Percentiles rank a stretch among this genome's conserved stretches.
These are phyloP conservation scores for Encarsia formosa DNA, from an alignment of 2,888 invertebrate species.

Conservation along the genomic window DNA sequence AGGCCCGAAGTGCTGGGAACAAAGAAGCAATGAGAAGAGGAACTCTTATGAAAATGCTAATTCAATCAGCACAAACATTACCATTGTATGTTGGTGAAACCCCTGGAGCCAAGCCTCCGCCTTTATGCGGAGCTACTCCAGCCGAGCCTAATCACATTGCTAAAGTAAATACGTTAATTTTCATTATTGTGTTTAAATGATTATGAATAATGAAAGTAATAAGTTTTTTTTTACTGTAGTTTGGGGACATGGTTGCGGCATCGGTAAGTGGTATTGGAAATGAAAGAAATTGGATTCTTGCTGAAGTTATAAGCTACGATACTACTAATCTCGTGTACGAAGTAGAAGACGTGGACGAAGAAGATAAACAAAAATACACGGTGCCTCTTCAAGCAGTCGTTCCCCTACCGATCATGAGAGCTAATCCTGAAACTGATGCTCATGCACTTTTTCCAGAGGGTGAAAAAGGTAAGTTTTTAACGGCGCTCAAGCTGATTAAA, in stretches of 20 bases:
- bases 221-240: constrained; percentile 53
- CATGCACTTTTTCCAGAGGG: constrained; percentile 85
- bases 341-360: constrained; percentile 96
- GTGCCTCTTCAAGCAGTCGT: constrained; percentile 81
- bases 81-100: constrained; percentile 84
- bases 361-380: constrained; percentile 83
- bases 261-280: constrained; percentile 77
- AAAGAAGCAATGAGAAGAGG: constrained; percentile 89
- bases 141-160: background rate
- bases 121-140: constrained; percentile 75
- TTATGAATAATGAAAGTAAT: too few relatives aligned
- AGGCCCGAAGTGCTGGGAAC: constrained; percentile 77
- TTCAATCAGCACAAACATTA: constrained; percentile 83
- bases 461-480: constrained; percentile 61
- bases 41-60: constrained; percentile 90
- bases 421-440: constrained; percentile 92
- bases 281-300: constrained; percentile 91
- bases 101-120: constrained; percentile 79
- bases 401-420: constrained; percentile 90
- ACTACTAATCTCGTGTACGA: constrained; percentile 83
- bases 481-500: background rate
- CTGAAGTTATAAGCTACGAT: constrained; percentile 84
- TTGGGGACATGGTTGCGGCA: constrained; percentile 95
- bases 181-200: background rate
- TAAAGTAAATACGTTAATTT: constrained; percentile 51